Evolutionary conservation across 1,140 invertebrate species (phyloP).

Genomic region (Neuroterus valhalla): DNA sequence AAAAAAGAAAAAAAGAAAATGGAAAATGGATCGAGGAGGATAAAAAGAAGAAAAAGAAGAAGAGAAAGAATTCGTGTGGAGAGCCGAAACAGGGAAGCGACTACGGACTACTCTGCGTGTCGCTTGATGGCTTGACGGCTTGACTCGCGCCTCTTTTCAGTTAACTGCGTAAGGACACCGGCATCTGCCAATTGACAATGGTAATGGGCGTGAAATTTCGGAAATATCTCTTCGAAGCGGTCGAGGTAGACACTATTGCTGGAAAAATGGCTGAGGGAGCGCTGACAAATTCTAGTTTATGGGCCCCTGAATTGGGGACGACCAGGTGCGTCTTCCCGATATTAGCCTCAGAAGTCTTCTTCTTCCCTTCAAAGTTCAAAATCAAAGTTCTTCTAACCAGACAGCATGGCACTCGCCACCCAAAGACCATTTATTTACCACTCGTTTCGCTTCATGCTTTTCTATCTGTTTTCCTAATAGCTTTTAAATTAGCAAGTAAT

Average conservation of each 20-base stretch:
- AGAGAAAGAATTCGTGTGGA: constrained; percentile 29
- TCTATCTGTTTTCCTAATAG: background rate
- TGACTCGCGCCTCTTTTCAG: constrained; percentile 51
- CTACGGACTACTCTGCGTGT: constrained; percentile 40
- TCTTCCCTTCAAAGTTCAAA: background rate
- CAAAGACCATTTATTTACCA: constrained; percentile 5
- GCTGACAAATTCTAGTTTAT: constrained; percentile 73
- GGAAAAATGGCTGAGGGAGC: constrained; percentile 45
- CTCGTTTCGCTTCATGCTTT: constrained; percentile 15
- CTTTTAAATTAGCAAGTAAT: constrained; percentile 9
- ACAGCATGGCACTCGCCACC: no score
- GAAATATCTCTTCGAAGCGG: constrained; percentile 59
- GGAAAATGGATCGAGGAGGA: background rate
- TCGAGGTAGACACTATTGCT: constrained; percentile 34
- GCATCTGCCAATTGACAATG: constrained; percentile 71
- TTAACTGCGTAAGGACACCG: constrained; percentile 48
- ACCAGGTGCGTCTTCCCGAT: constrained; percentile 48
- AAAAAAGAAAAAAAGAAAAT: no score
- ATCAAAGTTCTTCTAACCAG: background rate
- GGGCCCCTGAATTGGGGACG: constrained; percentile 35
- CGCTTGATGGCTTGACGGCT: constrained; percentile 46
- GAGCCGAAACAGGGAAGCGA: constrained; percentile 45
- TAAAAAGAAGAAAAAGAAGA: background rate
- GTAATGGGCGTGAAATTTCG: constrained; percentile 74
- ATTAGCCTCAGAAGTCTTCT: background rate